phyloP scores from a whole-genome alignment of 2,797 vertebrate genomes.

The Myotis daubentonii region DNA sequence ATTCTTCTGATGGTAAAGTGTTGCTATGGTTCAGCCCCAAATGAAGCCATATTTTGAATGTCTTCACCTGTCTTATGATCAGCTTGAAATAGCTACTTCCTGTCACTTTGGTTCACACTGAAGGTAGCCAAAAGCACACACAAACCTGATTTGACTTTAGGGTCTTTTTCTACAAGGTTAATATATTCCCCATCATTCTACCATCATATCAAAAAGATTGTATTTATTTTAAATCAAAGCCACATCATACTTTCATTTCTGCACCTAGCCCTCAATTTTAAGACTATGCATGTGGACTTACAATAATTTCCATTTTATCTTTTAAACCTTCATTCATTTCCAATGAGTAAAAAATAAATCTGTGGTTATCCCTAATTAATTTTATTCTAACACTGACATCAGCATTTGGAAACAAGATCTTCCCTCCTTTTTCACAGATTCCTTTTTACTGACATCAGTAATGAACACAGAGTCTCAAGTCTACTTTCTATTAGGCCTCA shows the following conservation, averaged over 20 bases:
- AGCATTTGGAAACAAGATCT: neutral
- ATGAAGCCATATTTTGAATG: neutral
- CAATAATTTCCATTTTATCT: neutral
- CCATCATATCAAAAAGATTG: neutral
- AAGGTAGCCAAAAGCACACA: neutral
- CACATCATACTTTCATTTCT: neutral
- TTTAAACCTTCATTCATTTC: neutral
- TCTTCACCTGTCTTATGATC: neutral
- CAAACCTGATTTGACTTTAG: neutral
- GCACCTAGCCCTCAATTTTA: neutral
- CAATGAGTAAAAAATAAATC: neutral
- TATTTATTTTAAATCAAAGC: conserved; percentile 7
- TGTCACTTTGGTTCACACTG: neutral
- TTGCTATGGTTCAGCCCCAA: neutral
- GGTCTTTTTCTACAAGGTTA: neutral
- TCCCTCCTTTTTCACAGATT: neutral
- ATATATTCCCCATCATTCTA: neutral
- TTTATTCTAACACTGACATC: neutral
- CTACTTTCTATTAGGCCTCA: neutral
- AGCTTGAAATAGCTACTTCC: neutral
- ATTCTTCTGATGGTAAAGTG: neutral
- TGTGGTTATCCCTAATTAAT: neutral
- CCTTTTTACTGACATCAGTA: neutral
- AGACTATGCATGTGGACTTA: neutral
- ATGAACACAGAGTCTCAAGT: neutral